Evolutionary conservation across 2,113 vertebrate species (phyloP), one percentile per base, ranked within the genome.

Genomic region (Brachypodius melanocephalos): DNA sequence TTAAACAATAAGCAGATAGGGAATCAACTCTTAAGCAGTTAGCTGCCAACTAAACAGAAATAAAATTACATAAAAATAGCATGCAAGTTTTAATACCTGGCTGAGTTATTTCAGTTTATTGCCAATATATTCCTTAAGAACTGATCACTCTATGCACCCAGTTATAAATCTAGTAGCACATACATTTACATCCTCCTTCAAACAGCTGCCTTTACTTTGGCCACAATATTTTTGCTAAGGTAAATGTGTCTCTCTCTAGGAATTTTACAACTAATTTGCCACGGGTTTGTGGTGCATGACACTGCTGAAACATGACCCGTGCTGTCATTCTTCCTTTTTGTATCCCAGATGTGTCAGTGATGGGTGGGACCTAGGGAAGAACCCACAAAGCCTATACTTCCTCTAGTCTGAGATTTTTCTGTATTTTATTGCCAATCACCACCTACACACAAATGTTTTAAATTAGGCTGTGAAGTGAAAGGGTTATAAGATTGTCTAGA

Each of bases 401-500:
- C 88, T 94, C 71, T 69, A n/a, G 46, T 49, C 74, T 80, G 55
- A 90, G 49, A 67, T 69, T 89, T 92, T 87, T 94, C 58, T 89
- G 49, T 73, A 36, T 88, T 96, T 96, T 93, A 71, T 73, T 90
- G 82, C 85, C 75, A 91, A 40, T 82, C 63, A 93, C 46, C 91
- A 79, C 58, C 36, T 42, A 51, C 15, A 42, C 59, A 74, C 88
- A 95, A 95, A 67, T 94, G 85, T 93, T 96, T 95, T 86, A 73
- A 86, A 93, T 96, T 88, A 97, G 75, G 45, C 75, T 52, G 26
- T 22, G 72, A 88, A 96, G 43, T 62, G 63, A 88, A 94, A 85
- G 71, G 78, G 42, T 93, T 91, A 46, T 82, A 77, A 91, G 91
- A 85, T 82, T 96, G 91, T 85, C 85, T 89, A 68, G 89, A 95